Evolutionary conservation across 2,113 vertebrate genomes (phyloP), one percentile per base, ranked within the genome.

Genomic region (Pterocles gutturalis): DNA sequence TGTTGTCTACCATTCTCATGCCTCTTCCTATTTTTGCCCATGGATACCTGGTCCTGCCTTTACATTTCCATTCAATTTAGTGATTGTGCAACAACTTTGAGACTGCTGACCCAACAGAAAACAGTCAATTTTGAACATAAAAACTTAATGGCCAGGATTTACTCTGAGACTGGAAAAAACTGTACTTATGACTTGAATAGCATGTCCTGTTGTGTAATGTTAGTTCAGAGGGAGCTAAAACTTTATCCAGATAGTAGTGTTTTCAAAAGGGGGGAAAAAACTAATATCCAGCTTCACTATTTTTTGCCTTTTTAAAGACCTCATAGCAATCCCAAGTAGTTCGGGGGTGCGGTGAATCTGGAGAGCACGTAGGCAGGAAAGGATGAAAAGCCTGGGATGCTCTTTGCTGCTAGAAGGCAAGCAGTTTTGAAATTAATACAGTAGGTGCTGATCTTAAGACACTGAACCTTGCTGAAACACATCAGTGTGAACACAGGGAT

Each of bases 41-140:
- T 64, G 26, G 25, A 17, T 4, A 4, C 10, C 31, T 81, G 53
- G 9, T 41, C 10, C 10, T 84, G 33, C 29, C 18, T 79, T 83
- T 48, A 83, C 14, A 45, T 80, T 90, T 83, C 31, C 19, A 14
- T 38, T 49, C 53, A 41, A 45, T 88, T 80, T 88, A 65, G 38
- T 72, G 67, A 61, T 58, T 76, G 21, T 91, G 66, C 75, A 90
- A 75, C 78, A 90, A 8, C 21, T 87, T 54, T 66, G 60, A 91
- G 69, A 33, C 53, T 91, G 65, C 61, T 85, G 75, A 71, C 21
- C 28, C 19, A 73, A 51, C 6, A 81, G 54, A 46, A 77, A 67
- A 16, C 28, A 61, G 34, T 78, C 49, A 31, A 0, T 76, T 93
- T 72, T 43, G 38, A 25, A n/a, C 16, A 8, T 64, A 67, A 82